Percentiles rank a stretch among this genome's conserved stretches.
Conservation (phyloP, 1,140 invertebrate genomes). For the Potamilus streckersoni region DNA sequence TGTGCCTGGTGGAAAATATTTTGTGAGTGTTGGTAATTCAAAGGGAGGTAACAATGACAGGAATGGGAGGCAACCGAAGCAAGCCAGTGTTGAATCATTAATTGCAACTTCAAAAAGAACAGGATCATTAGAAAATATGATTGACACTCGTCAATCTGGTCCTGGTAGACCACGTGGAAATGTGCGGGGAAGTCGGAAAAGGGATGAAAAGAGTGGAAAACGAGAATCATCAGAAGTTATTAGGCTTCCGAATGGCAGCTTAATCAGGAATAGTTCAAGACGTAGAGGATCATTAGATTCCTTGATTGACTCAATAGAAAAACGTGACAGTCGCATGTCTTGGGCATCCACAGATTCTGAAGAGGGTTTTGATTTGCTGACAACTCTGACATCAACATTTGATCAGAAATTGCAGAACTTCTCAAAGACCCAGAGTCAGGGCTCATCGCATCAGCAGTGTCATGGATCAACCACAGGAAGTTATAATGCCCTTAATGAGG, state of each 20-base stretch:
- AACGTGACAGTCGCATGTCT: constrained; percentile 42
- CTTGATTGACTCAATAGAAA: constrained; percentile 71
- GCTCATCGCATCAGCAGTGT: too few relatives aligned
- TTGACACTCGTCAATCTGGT: constrained; percentile 23
- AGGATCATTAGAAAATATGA: constrained; percentile 47
- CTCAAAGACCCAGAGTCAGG: constrained; percentile 1
- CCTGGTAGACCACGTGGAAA: constrained; percentile 6
- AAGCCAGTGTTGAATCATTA: constrained; percentile 34
- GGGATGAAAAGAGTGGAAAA: constrained; percentile 11
- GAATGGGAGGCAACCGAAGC: constrained; percentile 11
- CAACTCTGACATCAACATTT: constrained; percentile 79
- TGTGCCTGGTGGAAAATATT: constrained; percentile 50
- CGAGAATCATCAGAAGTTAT: constrained; percentile 22
- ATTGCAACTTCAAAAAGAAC: constrained; percentile 32
- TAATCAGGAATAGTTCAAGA: constrained; percentile 42
- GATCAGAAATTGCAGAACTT: constrained; percentile 80
- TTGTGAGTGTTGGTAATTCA: constrained; percentile 48
- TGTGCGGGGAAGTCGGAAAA: constrained; percentile 11
- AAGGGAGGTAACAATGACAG: neutral
- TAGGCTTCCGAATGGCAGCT: constrained; percentile 1
- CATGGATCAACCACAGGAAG: too few relatives aligned
- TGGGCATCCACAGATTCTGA: constrained; percentile 61
- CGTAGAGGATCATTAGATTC: constrained; percentile 75
- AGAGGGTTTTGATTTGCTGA: constrained; percentile 76
- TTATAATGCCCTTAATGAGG: too few relatives aligned